Evolutionary conservation across 2,888 invertebrate species (phyloP).

Genomic region (Antheraea assamensis): DNA sequence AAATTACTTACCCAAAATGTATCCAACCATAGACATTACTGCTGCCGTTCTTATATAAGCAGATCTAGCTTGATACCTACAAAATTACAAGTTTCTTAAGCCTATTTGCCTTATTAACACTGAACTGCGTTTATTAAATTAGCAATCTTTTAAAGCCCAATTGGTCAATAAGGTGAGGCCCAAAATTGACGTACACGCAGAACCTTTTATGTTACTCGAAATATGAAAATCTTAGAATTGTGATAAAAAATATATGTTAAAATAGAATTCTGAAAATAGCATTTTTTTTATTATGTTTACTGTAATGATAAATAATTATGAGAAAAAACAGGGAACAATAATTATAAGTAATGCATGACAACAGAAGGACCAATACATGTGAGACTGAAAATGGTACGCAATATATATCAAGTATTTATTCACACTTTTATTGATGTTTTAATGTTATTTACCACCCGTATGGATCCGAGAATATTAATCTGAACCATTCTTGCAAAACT

Average conservation of each 20-base stretch:
- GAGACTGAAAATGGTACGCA: background rate
- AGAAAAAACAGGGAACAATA: background rate
- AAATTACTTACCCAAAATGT: constrained; percentile 84
- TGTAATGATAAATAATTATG: background rate
- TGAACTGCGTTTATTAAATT: background rate
- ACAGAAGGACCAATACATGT: background rate
- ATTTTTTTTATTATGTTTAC: too few species aligned
- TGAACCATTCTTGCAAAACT: constrained; percentile 96
- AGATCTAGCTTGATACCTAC: constrained; percentile 93
- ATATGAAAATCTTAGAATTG: background rate
- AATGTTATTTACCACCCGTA: constrained; percentile 86
- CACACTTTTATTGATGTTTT: background rate
- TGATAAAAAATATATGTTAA: too few species aligned
- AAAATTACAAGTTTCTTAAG: constrained; percentile 22
- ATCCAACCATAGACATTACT: constrained; percentile 98
- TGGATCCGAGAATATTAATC: constrained; percentile 93
- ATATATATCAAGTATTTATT: background rate
- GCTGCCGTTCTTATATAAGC: constrained; percentile 96
- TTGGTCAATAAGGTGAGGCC: background rate
- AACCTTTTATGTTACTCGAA: background rate
- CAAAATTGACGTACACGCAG: too few species aligned
- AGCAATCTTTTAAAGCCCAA: background rate
- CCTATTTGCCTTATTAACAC: background rate
- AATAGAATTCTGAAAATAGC: too few species aligned
- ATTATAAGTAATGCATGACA: background rate